Conservation (phyloP, 2,797 vertebrate species). For the Heliangelus exortis region DNA sequence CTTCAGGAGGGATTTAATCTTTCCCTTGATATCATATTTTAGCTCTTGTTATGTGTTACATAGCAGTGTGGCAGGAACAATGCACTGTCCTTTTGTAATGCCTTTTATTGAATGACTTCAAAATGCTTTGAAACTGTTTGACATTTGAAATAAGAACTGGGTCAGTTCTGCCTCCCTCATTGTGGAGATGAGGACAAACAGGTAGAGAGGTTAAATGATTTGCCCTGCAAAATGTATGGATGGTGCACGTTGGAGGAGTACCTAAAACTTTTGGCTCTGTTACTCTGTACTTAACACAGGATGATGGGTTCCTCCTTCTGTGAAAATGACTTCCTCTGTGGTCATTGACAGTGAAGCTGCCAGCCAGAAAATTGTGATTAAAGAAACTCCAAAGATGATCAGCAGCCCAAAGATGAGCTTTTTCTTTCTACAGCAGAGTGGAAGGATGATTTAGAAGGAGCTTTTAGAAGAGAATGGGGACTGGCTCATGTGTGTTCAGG, state of each 20-base stretch:
- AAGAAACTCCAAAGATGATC: background rate
- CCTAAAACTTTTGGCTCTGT: background rate
- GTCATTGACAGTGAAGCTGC: background rate
- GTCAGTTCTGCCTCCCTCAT: slow-evolving; percentile 56
- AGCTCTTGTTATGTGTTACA: background rate
- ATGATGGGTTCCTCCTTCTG: slow-evolving; percentile 16
- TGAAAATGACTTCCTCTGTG: background rate
- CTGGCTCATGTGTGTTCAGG: background rate
- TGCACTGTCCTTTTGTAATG: background rate
- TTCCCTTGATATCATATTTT: background rate
- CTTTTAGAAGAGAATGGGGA: background rate
- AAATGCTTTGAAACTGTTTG: background rate
- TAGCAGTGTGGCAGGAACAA: background rate
- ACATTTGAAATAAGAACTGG: slow-evolving; percentile 14
- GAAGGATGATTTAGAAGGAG: background rate
- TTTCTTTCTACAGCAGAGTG: background rate
- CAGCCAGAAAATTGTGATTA: background rate
- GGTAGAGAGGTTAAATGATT: slow-evolving; percentile 46
- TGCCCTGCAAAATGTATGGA: slow-evolving; percentile 12
- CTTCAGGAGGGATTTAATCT: slow-evolving; percentile 22
- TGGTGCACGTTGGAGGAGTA: background rate
- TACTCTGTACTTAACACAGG: background rate
- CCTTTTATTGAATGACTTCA: slow-evolving; percentile 21
- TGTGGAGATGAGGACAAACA: slow-evolving; percentile 37
- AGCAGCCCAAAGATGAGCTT: background rate